Evolutionary conservation across 1,140 invertebrate genomes (phyloP).

Genomic region (Diabrotica undecimpunctata): DNA sequence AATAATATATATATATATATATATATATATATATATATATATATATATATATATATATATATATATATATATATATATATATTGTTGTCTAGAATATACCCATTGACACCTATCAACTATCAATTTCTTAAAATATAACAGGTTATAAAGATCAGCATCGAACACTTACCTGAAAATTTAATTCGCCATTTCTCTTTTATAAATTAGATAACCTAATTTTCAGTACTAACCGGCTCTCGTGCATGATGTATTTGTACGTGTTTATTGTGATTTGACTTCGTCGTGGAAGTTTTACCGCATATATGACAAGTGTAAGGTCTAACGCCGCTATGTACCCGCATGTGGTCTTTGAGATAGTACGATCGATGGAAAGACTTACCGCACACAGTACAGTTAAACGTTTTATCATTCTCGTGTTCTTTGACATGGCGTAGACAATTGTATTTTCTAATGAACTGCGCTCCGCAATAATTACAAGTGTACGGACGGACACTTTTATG

Average conservation of each 20-base stretch:
- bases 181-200: too few relatives aligned
- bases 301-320: constrained; percentile 80
- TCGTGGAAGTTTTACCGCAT: constrained; percentile 80
- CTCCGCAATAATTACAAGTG: constrained; percentile 89
- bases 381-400: constrained; percentile 83
- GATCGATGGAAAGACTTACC: constrained; percentile 81
- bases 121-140: too few relatives aligned
- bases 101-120: too few relatives aligned
- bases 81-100: too few relatives aligned
- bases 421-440: constrained; percentile 87
- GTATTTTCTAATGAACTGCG: constrained; percentile 89
- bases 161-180: too few relatives aligned
- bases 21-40: too few relatives aligned
- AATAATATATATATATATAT: too few relatives aligned
- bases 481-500: constrained; percentile 78
- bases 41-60: too few relatives aligned
- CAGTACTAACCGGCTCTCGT: constrained; percentile 76
- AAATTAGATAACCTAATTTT: constrained; percentile 56
- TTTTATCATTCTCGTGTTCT: constrained; percentile 86
- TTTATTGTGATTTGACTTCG: constrained; percentile 86
- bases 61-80: too few relatives aligned
- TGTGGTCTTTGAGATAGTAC: constrained; percentile 83
- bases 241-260: constrained; percentile 85
- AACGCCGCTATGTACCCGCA: constrained; percentile 78
- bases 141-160: too few relatives aligned